Base-by-base conservation (phyloP, 2,113 vertebrate species). In the Catharus fuscescens region DNA sequence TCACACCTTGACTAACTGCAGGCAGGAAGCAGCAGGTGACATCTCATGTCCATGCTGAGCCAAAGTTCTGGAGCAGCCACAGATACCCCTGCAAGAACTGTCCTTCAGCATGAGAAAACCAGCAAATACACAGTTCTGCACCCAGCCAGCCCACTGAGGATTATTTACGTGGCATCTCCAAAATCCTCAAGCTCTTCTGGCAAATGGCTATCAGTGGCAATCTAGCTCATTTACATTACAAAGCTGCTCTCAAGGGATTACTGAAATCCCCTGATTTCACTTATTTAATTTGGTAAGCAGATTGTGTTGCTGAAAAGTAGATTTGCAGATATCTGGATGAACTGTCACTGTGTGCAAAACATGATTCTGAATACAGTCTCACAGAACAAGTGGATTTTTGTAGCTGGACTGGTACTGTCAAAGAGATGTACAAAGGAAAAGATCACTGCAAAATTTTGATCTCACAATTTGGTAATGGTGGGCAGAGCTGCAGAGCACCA, bases 271-370 rank as follows among this genome's bases (percentile, higher is more conserved):
- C 18, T 40, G 47, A 80, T 90, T 95, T 74, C 56, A 74, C 16
- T 91, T 86, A 87, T 54, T 94, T 88, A 88, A 87, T 94, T 92
- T 83, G 60, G 32, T 82, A 90, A 90, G 47, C 67, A 95, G 88
- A 92, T 86, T 90, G 72, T 45, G 56, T 78, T 90, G 36, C 81
- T 86, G 53, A 52, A 87, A 52, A 34, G 71, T 50, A 56, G 67
- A 70, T 84, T 86, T 90, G 79, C 65, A 44, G 80, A 83, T 87
- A 69, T 87, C 89, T 82, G 67, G 44, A 66, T 79, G 54, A 76
- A 79, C 42, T 72, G 61, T 65, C 53, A 77, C 56, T 47, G 48
- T 24, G 52, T 71, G 79, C 56, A 66, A 72, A 83, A 67, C 56
- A 18, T 3, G 26, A 59, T 11, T n/a, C 18, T 66, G 36, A 86